These are phyloP conservation scores for Drosophila paranaensis DNA, from an alignment of 2,888 invertebrate genomes.

Conservation along the genomic window DNA sequence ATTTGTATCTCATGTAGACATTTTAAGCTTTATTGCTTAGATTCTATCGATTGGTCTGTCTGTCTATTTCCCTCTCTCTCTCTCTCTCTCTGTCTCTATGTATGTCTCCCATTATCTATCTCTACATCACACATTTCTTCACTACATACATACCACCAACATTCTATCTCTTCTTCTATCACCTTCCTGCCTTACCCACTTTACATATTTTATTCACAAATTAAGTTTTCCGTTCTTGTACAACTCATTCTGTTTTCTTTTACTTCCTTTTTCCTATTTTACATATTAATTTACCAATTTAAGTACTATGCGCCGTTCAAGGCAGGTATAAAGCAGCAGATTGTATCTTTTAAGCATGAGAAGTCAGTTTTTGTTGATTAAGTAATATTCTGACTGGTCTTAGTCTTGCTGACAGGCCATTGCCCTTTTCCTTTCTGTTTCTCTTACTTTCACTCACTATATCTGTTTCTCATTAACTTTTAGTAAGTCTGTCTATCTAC, in stretches of 20 bases:
- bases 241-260: not conserved
- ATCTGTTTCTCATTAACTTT: not conserved
- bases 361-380: slow-evolving; percentile 18
- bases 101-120: not conserved
- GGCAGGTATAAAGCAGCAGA: not conserved
- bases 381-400: slow-evolving; percentile 4
- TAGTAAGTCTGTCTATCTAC: not conserved
- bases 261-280: not conserved
- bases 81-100: not conserved
- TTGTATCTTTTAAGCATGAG: not conserved
- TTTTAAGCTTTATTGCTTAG: not conserved
- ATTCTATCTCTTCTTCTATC: not conserved
- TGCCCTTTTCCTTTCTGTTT: not conserved
- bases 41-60: not conserved
- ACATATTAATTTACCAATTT: not conserved
- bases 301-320: not conserved
- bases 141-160: not conserved
- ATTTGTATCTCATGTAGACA: not conserved
- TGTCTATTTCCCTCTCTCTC: not conserved
- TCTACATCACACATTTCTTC: not conserved
- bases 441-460: not conserved
- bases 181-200: not conserved
- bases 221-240: not conserved
- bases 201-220: not conserved
- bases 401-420: not conserved